A percentile compares a stretch with the other conserved stretches of the same genome.
Conservation (phyloP, 2,113 vertebrate genomes). For the Thunnus maccoyii region DNA sequence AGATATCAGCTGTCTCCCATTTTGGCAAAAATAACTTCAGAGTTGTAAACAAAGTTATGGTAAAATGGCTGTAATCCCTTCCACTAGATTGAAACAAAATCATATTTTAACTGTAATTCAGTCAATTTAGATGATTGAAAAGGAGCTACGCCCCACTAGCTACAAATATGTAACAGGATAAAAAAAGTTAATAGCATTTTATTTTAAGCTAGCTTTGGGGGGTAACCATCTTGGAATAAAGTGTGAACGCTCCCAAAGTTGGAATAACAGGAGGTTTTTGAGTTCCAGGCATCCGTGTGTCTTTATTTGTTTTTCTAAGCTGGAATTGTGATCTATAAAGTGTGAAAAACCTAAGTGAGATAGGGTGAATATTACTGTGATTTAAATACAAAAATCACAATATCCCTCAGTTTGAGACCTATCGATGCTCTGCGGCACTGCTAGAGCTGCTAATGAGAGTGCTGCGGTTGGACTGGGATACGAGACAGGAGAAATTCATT, state of each 20-base stretch:
- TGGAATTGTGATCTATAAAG: not conserved
- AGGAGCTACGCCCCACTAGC: not conserved
- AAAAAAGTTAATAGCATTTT: not conserved
- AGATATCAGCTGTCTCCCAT: not conserved
- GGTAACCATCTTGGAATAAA: not conserved
- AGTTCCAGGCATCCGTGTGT: no score
- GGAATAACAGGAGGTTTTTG: not conserved
- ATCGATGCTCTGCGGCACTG: not conserved
- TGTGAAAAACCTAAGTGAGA: not conserved
- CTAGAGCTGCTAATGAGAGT: slow-evolving; percentile 27
- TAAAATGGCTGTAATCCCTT: not conserved
- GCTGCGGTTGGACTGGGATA: slow-evolving; percentile 21
- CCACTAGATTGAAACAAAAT: not conserved
- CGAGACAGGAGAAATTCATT: slow-evolving; percentile 32
- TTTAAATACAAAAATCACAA: not conserved
- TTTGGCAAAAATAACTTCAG: not conserved
- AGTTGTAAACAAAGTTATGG: not conserved
- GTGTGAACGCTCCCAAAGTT: no score
- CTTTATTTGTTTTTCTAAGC: not conserved
- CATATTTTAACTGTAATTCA: not conserved
- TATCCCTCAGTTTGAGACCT: not conserved
- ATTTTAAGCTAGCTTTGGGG: no score
- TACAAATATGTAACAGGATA: no score
- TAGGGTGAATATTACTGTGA: not conserved
- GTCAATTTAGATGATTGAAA: not conserved